These are phyloP conservation scores for Apodemia hepburni DNA, from an alignment of 2,888 invertebrate species.

Conservation along the genomic window DNA sequence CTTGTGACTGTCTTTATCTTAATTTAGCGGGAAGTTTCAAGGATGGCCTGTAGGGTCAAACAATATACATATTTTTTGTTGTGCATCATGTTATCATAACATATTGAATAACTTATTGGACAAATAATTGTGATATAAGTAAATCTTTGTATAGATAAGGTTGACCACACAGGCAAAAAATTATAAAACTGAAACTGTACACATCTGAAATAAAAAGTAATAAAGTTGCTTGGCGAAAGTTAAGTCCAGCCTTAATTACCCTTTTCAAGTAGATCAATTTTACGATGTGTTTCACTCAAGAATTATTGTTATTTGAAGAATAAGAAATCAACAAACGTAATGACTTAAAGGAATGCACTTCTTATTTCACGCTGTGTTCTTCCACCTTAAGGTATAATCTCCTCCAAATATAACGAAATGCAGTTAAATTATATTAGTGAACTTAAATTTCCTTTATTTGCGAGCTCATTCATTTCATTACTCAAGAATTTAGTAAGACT, in stretches of 20 bases:
- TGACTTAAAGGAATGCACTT: constrained; percentile 52
- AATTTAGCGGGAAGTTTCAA: too few species aligned
- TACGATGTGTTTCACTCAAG: constrained; percentile 17
- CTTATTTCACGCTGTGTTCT: constrained; percentile 61
- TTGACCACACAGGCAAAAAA: neutral
- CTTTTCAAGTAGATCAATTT: constrained; percentile 18
- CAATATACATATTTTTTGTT: too few species aligned
- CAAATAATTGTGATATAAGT: too few species aligned
- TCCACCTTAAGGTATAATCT: constrained; percentile 38
- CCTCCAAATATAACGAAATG: neutral
- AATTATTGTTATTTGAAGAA: constrained; percentile 27
- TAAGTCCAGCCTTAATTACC: constrained; percentile 15
- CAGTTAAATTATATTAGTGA: neutral
- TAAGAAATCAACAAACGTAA: constrained; percentile 40
- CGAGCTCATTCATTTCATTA: too few species aligned
- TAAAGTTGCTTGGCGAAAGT: constrained; percentile 7
- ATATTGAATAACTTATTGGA: too few species aligned
- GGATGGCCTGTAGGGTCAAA: too few species aligned
- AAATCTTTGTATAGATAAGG: too few species aligned
- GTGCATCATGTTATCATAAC: too few species aligned
- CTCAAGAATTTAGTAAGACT: too few species aligned
- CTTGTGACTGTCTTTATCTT: too few species aligned
- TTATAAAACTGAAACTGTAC: neutral
- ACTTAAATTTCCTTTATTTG: neutral
- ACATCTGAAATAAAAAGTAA: neutral